phyloP scores from a whole-genome alignment of 1,140 invertebrate species.

The Agrypnia vestita region DNA sequence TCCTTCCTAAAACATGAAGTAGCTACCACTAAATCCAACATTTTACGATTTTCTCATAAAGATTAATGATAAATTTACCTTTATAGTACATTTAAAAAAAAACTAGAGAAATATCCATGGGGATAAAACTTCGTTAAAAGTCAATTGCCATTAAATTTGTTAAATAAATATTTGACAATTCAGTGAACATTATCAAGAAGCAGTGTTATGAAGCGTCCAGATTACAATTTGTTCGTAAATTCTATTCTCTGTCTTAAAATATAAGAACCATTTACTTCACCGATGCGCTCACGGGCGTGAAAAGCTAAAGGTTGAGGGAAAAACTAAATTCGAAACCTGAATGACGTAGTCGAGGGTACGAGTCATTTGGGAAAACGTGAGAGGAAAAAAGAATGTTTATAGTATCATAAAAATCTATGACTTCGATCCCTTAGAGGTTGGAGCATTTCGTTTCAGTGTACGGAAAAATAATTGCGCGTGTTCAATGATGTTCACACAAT shows the following conservation, averaged over 20 bases:
- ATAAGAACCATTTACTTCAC: background rate
- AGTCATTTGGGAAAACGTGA: slow-evolving; percentile 33
- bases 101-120: too few relatives aligned
- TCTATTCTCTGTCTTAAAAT: background rate
- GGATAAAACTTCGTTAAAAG: too few relatives aligned
- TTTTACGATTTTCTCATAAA: too few relatives aligned
- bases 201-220: too few relatives aligned
- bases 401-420: slow-evolving; percentile 39
- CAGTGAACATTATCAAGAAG: too few relatives aligned
- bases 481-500: background rate
- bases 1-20: too few relatives aligned
- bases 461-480: slow-evolving; percentile 14
- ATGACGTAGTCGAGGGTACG: slow-evolving; percentile 25
- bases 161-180: too few relatives aligned
- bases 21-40: too few relatives aligned
- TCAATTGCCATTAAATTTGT: too few relatives aligned
- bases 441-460: background rate
- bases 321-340: slow-evolving; percentile 6
- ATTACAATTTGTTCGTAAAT: background rate
- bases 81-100: too few relatives aligned
- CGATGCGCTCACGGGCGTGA: background rate
- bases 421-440: background rate
- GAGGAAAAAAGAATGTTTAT: slow-evolving; percentile 32
- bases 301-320: slow-evolving; percentile 26
- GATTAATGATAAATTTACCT: too few relatives aligned